Conservation (phyloP, 2,113 vertebrate species). For the Siniperca chuatsi region DNA sequence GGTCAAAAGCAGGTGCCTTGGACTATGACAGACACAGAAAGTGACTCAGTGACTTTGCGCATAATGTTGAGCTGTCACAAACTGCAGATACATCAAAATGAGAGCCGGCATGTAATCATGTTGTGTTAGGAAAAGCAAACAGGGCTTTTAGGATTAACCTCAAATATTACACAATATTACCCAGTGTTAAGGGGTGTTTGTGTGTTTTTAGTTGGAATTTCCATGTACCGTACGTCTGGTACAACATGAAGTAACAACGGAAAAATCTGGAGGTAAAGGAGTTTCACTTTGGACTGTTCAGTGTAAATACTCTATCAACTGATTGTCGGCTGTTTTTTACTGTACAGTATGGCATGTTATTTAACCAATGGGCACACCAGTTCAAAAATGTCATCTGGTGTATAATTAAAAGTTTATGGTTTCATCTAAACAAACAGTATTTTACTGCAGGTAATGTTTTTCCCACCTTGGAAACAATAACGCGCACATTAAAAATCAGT, state of each 20-base stretch:
- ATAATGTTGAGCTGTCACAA: slow-evolving; percentile 10
- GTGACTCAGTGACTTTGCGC: slow-evolving; percentile 26
- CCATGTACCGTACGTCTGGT: neutral
- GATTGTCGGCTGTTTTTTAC: neutral
- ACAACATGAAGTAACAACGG: neutral
- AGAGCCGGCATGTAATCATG: neutral
- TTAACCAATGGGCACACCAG: neutral
- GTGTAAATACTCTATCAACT: neutral
- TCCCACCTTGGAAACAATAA: no score
- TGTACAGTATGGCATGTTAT: neutral
- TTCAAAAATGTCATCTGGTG: neutral
- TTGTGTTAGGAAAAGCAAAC: neutral
- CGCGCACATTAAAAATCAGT: neutral
- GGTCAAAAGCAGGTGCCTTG: slow-evolving; percentile 15
- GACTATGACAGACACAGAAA: slow-evolving; percentile 25
- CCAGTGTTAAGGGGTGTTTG: neutral
- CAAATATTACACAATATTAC: neutral
- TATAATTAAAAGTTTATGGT: neutral
- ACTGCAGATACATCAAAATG: slow-evolving; percentile 21
- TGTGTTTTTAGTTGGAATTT: neutral
- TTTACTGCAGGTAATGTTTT: no score
- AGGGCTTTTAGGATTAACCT: neutral
- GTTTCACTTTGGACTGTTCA: neutral
- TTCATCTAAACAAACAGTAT: neutral
- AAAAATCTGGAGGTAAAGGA: neutral